These are phyloP conservation scores for Tortrix viridana DNA, from an alignment of 2,888 invertebrate species.

Conservation along the genomic window DNA sequence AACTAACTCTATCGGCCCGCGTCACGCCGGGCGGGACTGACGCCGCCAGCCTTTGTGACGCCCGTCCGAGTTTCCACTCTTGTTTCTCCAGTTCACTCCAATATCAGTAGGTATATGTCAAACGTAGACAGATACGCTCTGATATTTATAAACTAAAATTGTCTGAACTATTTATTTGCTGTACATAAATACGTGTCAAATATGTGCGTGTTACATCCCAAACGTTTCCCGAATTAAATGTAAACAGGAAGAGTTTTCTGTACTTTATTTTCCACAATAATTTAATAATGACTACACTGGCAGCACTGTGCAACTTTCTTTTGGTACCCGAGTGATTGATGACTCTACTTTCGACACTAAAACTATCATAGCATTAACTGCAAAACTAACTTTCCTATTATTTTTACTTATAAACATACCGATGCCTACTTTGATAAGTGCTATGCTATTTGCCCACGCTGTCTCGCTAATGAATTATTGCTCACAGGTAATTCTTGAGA, in stretches of 20 bases:
- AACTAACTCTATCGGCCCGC: constrained; percentile 16
- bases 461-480: constrained; percentile 24
- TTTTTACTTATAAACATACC: constrained; percentile 6
- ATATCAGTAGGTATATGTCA: background rate
- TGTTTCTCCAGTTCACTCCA: constrained; percentile 1
- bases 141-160: constrained; percentile 10
- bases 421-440: constrained; percentile 11
- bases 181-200: constrained; percentile 8
- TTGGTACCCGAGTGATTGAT: constrained; percentile 19
- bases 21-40: constrained; percentile 36
- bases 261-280: background rate
- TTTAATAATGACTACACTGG: background rate
- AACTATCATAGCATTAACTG: constrained; percentile 3
- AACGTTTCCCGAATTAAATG: constrained; percentile 1
- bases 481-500: constrained; percentile 16
- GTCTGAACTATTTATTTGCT: constrained; percentile 2
- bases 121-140: background rate
- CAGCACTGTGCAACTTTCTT: constrained; percentile 15
- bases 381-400: constrained; percentile 1
- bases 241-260: background rate
- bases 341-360: constrained; percentile 14
- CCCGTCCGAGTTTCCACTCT: constrained; percentile 24
- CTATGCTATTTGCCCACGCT: constrained; percentile 11
- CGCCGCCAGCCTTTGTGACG: constrained; percentile 32
- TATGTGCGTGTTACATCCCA: constrained; percentile 1